These are phyloP conservation scores for Podabrus alpinus DNA, from an alignment of 2,888 invertebrate species.

Conservation along the genomic window DNA sequence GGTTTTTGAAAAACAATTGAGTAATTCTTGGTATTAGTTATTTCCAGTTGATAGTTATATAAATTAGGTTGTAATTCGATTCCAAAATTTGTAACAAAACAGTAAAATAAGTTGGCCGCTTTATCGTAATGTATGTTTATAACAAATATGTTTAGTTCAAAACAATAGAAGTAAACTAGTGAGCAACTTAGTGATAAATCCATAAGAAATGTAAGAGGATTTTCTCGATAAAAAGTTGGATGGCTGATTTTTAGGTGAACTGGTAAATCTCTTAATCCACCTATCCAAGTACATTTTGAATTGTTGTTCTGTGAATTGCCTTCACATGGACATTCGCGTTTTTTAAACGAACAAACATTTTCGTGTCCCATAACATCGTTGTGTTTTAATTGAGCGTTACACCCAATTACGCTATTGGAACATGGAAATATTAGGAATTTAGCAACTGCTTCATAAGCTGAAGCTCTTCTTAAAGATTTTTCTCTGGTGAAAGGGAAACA, in stretches of 20 bases:
- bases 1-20: not conserved
- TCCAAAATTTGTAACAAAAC: not conserved
- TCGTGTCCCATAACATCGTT: slow-evolving; percentile 39
- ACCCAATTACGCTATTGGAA: slow-evolving; percentile 40
- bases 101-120: slow-evolving; percentile 10
- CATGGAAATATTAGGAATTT: slow-evolving; percentile 38
- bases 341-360: slow-evolving; percentile 36
- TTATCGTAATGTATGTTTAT: slow-evolving; percentile 38
- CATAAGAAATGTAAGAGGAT: not conserved
- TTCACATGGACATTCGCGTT: slow-evolving; percentile 37
- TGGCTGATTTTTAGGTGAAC: slow-evolving; percentile 37
- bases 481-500: not conserved
- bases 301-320: not conserved
- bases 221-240: not conserved
- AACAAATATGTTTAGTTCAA: slow-evolving; percentile 40
- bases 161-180: slow-evolving; percentile 38
- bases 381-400: slow-evolving; percentile 34
- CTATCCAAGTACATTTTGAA: slow-evolving; percentile 40
- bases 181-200: not conserved
- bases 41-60: slow-evolving; percentile 28
- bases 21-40: slow-evolving; percentile 10
- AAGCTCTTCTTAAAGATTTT: slow-evolving; percentile 8
- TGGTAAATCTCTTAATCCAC: slow-evolving; percentile 38
- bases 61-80: slow-evolving; percentile 6
- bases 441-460: slow-evolving; percentile 27